Base-by-base conservation (phyloP, 2,888 invertebrate species). In the Cantharis rustica region DNA sequence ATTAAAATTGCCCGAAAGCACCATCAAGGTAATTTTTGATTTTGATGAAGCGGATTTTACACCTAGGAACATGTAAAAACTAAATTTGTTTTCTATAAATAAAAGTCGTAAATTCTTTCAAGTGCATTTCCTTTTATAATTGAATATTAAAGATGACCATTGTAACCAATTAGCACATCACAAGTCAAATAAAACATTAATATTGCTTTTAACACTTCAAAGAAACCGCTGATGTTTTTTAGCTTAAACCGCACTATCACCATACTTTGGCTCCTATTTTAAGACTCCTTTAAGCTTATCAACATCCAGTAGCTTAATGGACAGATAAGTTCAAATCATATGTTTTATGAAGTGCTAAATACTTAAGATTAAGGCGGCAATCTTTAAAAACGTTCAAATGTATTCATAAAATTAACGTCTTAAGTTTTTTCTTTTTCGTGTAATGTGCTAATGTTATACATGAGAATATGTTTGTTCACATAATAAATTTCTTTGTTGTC, bases 1-100 rank as follows among this genome's bases (percentile, higher is more conserved):
- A 84, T 90, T 99, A 15, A 95, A 96, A 81, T 90, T 99, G 10
- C 98, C 99, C 0, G 99, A 99, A 88, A 96, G 97, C 26, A 99
- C 99, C 2, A 99, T 99, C 82, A 99, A 99, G 94, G 98, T 98
- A 89, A 84, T 16, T 31, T 16, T 69, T 13, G n/a, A 16, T 69
- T 63, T 16, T 16, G 63, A 63, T 63, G 1, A 11, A 3, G 10
- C 63, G 17, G 10, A 16, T 63, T 63, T 63, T 16, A 13, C 17
- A 17, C 63, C 13, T 63, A n/a, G n/a, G n/a, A n/a, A 20, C 63
- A 47, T 47, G n/a, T 47, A n/a, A 7, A 47, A 47, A 47, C 47
- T n/a, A 47, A 47, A 47, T 47, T 47, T 47, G 47, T n/a, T 47
- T n/a, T 7, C 47, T 47, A 47, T 47, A 71, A 71, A 16, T 47